phyloP scores from a whole-genome alignment of 2,113 vertebrate genomes.

The Felis chaus region DNA sequence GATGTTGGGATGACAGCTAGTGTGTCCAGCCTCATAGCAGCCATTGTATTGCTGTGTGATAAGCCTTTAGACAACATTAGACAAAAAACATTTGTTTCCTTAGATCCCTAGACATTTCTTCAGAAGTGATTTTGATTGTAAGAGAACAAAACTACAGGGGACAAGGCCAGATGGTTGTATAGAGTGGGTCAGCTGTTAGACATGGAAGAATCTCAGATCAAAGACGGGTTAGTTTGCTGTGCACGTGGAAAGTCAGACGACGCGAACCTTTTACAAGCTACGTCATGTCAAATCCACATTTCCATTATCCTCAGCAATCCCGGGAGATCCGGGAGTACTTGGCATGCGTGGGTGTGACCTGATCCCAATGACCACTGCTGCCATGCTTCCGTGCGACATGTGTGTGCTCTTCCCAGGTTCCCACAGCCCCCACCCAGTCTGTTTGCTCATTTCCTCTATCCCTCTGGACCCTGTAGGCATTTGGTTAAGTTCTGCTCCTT shows the following conservation, averaged over 20 bases:
- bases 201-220: neutral
- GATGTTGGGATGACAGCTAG: neutral
- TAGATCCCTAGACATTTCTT: neutral
- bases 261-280: neutral
- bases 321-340: neutral
- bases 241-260: neutral
- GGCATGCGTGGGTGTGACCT: fast-evolving
- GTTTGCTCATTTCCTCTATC: fast-evolving
- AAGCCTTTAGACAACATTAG: neutral
- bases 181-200: neutral
- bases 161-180: neutral
- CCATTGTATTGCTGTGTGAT: neutral
- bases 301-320: neutral
- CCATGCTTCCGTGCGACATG: fast-evolving
- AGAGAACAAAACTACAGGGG: neutral
- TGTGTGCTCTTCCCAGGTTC: fast-evolving
- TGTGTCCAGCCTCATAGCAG: neutral
- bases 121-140: neutral
- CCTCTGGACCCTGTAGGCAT: neutral
- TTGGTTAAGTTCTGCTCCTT: neutral
- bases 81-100: neutral
- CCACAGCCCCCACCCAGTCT: neutral
- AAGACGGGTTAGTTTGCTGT: neutral
- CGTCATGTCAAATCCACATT: neutral
- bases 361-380: neutral